These are phyloP conservation scores for Pelvicachromis taeniatus DNA, from an alignment of 2,113 vertebrate species.

Conservation along the genomic window DNA sequence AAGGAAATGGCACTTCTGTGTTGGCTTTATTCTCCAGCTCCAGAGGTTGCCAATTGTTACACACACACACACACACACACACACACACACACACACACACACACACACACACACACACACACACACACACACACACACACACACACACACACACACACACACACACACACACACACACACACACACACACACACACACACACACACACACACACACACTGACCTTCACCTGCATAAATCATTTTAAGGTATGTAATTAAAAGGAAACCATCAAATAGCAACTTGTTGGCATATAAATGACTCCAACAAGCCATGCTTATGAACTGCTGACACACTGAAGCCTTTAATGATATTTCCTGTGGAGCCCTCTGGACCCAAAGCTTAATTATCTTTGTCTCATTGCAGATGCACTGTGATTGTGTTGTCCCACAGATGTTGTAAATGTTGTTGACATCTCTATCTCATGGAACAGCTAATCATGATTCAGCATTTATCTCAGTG, in stretches of 20 bases:
- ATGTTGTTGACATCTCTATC: neutral
- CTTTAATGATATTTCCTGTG: neutral
- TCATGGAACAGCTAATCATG: neutral
- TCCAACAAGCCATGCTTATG: neutral
- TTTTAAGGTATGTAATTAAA: neutral
- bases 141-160: neutral
- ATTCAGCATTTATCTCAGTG: neutral
- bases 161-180: neutral
- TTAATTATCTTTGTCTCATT: neutral
- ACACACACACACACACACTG: neutral
- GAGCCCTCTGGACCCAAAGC: constrained; percentile 21
- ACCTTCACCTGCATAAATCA: neutral
- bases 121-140: neutral
- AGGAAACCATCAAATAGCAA: neutral
- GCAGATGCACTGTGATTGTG: constrained; percentile 10
- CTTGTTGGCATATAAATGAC: neutral
- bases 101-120: neutral
- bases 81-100: neutral
- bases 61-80: neutral
- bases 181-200: neutral
- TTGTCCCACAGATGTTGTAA: neutral
- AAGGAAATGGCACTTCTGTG: neutral
- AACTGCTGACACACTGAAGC: neutral
- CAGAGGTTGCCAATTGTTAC: neutral
- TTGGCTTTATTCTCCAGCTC: neutral